A percentile compares a stretch with the other conserved stretches of the same genome.
phyloP scores from a whole-genome alignment of 2,797 vertebrate genomes.

The Melanotaenia trifasciata region DNA sequence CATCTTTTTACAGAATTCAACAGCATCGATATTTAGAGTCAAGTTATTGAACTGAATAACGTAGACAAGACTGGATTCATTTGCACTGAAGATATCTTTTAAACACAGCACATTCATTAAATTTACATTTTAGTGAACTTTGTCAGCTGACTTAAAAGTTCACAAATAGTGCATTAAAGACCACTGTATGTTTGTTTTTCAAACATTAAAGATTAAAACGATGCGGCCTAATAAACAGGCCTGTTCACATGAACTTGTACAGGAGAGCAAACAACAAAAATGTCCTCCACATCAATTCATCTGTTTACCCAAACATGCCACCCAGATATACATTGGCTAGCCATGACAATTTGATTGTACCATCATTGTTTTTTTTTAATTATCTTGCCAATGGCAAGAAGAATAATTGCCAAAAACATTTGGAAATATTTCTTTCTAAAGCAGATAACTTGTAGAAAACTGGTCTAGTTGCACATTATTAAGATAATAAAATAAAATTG shows the following conservation, averaged over 20 bases:
- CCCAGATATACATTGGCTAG: slow-evolving; percentile 61
- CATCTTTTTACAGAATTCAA: slow-evolving; percentile 75
- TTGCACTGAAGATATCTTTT: slow-evolving; percentile 53
- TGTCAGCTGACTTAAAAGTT: slow-evolving; percentile 62
- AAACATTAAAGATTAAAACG: slow-evolving; percentile 56
- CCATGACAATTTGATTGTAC: slow-evolving; percentile 79
- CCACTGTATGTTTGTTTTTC: slow-evolving; percentile 49
- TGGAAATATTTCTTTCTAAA: slow-evolving; percentile 63
- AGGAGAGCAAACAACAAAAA: slow-evolving; percentile 52
- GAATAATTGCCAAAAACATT: slow-evolving; percentile 61
- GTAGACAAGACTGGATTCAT: slow-evolving; percentile 65
- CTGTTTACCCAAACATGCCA: slow-evolving; percentile 63
- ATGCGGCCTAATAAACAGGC: slow-evolving; percentile 58
- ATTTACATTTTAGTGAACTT: slow-evolving; percentile 71
- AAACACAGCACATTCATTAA: slow-evolving; percentile 64
- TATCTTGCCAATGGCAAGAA: slow-evolving; percentile 46
- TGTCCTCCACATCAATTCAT: slow-evolving; percentile 38
- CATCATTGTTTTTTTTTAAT: slow-evolving; percentile 46
- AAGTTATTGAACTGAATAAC: slow-evolving; percentile 57
- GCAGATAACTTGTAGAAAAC: slow-evolving; percentile 69
- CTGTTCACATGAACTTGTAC: slow-evolving; percentile 62
- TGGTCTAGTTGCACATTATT: slow-evolving; percentile 47
- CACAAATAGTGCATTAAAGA: slow-evolving; percentile 75
- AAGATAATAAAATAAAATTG: slow-evolving; percentile 40
- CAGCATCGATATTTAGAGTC: slow-evolving; percentile 74